Evolutionary conservation across 1,140 invertebrate species (phyloP), one percentile per base, ranked within the genome.

Genomic region (Phymorhynchus buccinoides): DNA sequence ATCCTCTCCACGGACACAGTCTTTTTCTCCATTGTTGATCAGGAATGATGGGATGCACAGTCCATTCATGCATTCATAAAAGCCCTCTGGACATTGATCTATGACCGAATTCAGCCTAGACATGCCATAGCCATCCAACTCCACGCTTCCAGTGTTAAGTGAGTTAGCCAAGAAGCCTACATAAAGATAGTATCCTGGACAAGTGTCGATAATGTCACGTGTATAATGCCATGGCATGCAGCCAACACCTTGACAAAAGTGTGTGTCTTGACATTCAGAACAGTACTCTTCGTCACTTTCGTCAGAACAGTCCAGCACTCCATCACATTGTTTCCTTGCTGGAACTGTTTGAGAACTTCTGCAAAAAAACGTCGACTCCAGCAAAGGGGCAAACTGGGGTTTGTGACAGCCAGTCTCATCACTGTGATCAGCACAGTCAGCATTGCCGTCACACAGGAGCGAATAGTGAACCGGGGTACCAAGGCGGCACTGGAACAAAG

Each of bases 381-480:
- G 52, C 35, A 86, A 27, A 7, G 62, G 22, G 18, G 0, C n/a
- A 32, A 83, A 79, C 52, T 66, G 39, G 14, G 86, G 71, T 14
- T 42, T 48, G 1, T 41, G 32, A 71, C 86, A 87, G 9, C 32
- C 27, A 0, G 30, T 77, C 41, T 87, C 86, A 44, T 87, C 86
- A 68, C 68, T 78, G 12, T 35, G 39, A 56, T 84, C 86, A 18
- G 35, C 66, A 68, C 86, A 87, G 37, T 84, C 80, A 22, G 1
- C 9, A 4, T 85, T 68, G 12, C 86, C 86, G 66, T 87, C 84
- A 85, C 86, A 87, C n/a, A 87, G 48, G 14, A 84, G 44, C 1
- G 81, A 56, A 32, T 71, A 84, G 62, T 78, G 56, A 35, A 86
- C 35, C 27, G 48, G 9, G 4, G 32, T 52, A 62, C 52, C 52